phyloP scores from a whole-genome alignment of 2,113 vertebrate genomes.

The Scortum barcoo region DNA sequence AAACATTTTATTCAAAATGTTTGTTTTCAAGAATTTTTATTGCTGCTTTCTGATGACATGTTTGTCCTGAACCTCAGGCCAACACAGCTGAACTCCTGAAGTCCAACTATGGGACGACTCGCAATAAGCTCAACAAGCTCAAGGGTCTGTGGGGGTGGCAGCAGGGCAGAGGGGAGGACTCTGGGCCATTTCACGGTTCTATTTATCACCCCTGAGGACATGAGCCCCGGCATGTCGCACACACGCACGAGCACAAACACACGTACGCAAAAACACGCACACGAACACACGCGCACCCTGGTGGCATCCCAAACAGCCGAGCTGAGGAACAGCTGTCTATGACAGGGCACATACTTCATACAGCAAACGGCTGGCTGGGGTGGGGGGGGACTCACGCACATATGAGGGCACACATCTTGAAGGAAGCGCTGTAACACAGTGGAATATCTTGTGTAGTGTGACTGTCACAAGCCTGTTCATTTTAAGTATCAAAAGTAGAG shows the following conservation, averaged over 20 bases:
- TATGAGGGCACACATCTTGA: slow-evolving; percentile 31
- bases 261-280: slow-evolving; percentile 24
- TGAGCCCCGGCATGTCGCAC: slow-evolving; percentile 88
- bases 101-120: slow-evolving; percentile 38
- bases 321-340: slow-evolving; percentile 92
- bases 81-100: slow-evolving; percentile 9
- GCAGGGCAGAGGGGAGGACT: slow-evolving; percentile 70
- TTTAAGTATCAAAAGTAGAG: background rate
- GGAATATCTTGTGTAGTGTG: slow-evolving; percentile 27
- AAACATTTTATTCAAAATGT: slow-evolving; percentile 10
- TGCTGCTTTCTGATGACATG: slow-evolving; percentile 9
- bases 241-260: slow-evolving; percentile 41
- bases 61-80: slow-evolving; percentile 3
- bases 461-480: background rate
- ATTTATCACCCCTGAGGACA: slow-evolving; percentile 90
- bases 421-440: slow-evolving; percentile 44
- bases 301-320: slow-evolving; percentile 91
- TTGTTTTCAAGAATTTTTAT: background rate
- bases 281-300: slow-evolving; percentile 47
- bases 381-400: slow-evolving; percentile 9
- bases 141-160: slow-evolving; percentile 67
- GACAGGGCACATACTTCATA: slow-evolving; percentile 82
- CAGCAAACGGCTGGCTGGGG: slow-evolving; percentile 67
- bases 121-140: slow-evolving; percentile 57
- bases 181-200: slow-evolving; percentile 89